Evolutionary conservation across 2,113 vertebrate species (phyloP), one percentile per base, ranked within the genome.

Genomic region (Prinia subflava): DNA sequence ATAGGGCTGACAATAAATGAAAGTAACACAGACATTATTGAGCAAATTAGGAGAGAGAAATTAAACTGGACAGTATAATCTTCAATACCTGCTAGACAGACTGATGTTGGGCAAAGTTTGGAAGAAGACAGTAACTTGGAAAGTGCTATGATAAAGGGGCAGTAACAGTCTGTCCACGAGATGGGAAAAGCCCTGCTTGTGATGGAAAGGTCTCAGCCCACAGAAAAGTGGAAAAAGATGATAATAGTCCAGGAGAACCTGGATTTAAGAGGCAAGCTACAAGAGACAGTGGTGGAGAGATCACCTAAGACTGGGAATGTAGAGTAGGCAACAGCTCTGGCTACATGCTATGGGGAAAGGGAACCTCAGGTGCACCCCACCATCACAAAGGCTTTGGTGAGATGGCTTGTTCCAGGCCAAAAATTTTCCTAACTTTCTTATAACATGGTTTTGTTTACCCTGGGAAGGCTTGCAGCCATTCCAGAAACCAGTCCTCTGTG

Each of bases 1-100:
- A 97, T 97, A 97, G 90, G 93, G 76, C 82, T 97, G 96, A 96
- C 96, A 97, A 96, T 97, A 97, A 97, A 97, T 96, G 95, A 89
- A 96, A 97, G 95, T 92, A 96, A 94, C 96, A 96, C 73, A 94
- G 96, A 95, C 96, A 93, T 97, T 97, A 96, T 95, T 96, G 97
- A 96, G 95, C 76, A 96, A 86, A 97, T 97, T 96, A 97, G 93
- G 89, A 96, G 77, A 97, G 96, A 97, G 91, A 94, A 97, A 97
- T 97, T 94, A 95, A 95, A 94, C 65, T 75, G 84, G 95, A 97
- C 93, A 95, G 90, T 83, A 55, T 92, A 95, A 97, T 95, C 94
- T 83, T 90, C 91, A 91, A n/a, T 95, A 83, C 79, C 76, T 94
- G 92, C 80, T 87, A 95, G 87, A 90, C 68, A 90, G 52, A 79